phyloP scores from a whole-genome alignment of 2,797 vertebrate species.

The Myotis findleyi region DNA sequence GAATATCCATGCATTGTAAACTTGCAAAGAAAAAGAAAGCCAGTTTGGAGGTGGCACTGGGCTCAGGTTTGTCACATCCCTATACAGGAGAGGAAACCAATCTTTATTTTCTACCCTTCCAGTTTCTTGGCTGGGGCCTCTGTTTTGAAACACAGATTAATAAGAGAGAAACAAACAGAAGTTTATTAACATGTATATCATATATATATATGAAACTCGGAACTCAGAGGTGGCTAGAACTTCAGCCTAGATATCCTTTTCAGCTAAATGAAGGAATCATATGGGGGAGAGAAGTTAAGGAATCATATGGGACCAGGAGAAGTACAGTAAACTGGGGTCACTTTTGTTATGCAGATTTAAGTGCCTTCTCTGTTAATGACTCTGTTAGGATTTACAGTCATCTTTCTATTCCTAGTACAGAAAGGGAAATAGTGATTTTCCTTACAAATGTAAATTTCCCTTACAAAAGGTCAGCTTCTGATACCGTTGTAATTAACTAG shows the following conservation, averaged over 20 bases:
- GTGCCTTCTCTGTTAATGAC: not conserved
- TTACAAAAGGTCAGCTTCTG: not conserved
- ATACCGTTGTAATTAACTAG: too few relatives aligned
- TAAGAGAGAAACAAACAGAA: not conserved
- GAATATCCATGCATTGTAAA: not conserved
- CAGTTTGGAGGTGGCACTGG: not conserved
- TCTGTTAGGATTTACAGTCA: not conserved
- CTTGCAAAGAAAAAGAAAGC: not conserved
- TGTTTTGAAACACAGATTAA: conserved; percentile 21
- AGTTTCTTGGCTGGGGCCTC: not conserved
- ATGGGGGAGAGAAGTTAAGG: not conserved
- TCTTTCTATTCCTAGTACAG: not conserved
- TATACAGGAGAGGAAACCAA: not conserved
- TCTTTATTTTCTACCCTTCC: not conserved
- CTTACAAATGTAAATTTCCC: not conserved
- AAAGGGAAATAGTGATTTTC: not conserved
- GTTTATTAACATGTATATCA: not conserved
- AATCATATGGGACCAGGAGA: not conserved
- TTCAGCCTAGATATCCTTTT: not conserved
- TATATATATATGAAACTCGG: not conserved
- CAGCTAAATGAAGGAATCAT: not conserved
- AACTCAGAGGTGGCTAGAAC: not conserved
- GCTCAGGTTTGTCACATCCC: not conserved
- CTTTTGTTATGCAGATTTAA: not conserved
- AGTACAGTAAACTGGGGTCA: not conserved